Percentiles rank a stretch among this genome's conserved stretches.
These are phyloP conservation scores for Oryzias javanicus DNA, from an alignment of 2,113 vertebrate species.

Conservation along the genomic window DNA sequence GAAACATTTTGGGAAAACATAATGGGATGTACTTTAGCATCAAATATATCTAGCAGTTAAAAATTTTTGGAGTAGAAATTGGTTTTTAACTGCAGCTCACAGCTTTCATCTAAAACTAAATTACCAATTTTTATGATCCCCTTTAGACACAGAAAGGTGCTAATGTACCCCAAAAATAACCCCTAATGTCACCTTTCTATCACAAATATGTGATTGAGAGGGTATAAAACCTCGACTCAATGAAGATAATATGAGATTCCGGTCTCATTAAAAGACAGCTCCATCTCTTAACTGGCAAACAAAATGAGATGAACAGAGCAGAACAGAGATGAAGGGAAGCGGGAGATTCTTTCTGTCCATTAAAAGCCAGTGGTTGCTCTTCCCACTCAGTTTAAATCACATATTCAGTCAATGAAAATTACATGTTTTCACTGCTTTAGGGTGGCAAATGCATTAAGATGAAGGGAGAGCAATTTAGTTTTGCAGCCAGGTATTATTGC, in stretches of 20 bases:
- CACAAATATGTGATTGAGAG: conserved; percentile 42
- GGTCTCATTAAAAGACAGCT: conserved; percentile 50
- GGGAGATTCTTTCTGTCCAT: conserved; percentile 29
- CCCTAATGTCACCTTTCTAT: conserved; percentile 49
- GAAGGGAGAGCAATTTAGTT: conserved; percentile 30
- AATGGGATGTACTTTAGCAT: too few relatives aligned
- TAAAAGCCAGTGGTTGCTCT: conserved; percentile 35
- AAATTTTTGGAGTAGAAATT: conserved; percentile 54
- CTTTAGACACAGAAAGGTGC: conserved; percentile 54
- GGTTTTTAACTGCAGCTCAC: conserved; percentile 33
- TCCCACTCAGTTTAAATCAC: conserved; percentile 28
- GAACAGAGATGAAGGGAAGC: conserved; percentile 35
- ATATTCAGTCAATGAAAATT: conserved; percentile 38
- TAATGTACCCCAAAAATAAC: conserved; percentile 49
- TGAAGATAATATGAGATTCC: conserved; percentile 56
- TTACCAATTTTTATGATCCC: conserved; percentile 54
- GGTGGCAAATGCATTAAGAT: conserved; percentile 43
- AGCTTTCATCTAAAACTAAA: conserved; percentile 62
- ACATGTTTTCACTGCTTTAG: conserved; percentile 43
- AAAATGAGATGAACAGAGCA: conserved; percentile 39
- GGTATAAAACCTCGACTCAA: conserved; percentile 51
- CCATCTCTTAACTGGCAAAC: conserved; percentile 38
- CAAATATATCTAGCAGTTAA: conserved; percentile 38
- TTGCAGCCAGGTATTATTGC: conserved; percentile 38
- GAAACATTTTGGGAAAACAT: too few relatives aligned